These are phyloP conservation scores for Macropis europaea DNA, from an alignment of 2,888 invertebrate genomes.

Conservation along the genomic window DNA sequence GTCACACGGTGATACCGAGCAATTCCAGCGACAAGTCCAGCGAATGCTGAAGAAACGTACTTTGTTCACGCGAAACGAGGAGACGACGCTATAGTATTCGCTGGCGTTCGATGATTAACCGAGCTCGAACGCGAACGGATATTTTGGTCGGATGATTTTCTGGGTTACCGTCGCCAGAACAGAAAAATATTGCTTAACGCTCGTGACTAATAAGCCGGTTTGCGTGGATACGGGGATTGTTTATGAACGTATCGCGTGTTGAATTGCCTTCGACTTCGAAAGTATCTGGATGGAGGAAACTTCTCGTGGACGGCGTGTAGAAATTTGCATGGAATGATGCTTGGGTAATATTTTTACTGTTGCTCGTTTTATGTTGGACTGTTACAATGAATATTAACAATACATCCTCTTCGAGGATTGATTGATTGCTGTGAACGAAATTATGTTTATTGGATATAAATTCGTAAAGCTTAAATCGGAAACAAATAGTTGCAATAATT, in stretches of 20 bases:
- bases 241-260: conserved; percentile 31
- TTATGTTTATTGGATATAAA: no score
- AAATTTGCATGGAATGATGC: no score
- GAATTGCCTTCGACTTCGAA: background rate
- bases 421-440: no score
- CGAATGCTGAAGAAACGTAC: conserved; percentile 57
- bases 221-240: background rate
- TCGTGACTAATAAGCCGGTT: background rate
- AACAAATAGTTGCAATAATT: no score
- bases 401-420: no score
- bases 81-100: background rate
- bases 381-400: no score
- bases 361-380: no score
- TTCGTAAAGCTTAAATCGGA: no score
- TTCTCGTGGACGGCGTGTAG: no score
- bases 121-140: background rate
- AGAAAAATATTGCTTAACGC: background rate
- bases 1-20: conserved; percentile 67
- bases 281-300: background rate
- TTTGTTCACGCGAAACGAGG: background rate
- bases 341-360: no score
- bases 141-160: conserved; percentile 2
- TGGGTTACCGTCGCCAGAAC: background rate
- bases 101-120: background rate
- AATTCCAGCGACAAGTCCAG: conserved; percentile 71